Conservation (phyloP, 2,888 invertebrate genomes). For the Pecten maximus region DNA sequence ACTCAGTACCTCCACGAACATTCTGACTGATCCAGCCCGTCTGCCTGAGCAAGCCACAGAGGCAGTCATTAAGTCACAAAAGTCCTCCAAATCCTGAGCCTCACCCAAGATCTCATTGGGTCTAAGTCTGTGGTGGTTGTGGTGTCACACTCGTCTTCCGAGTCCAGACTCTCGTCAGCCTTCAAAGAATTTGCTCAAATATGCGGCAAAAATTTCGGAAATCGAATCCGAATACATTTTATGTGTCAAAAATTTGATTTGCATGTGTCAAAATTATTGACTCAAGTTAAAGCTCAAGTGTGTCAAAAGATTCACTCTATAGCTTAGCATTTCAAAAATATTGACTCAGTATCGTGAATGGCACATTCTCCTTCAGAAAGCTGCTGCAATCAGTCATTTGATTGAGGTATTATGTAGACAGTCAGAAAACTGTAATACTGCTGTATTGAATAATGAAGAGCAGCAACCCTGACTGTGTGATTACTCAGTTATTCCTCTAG, state of each 20-base stretch:
- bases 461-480: too few species aligned
- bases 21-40: conserved; percentile 93
- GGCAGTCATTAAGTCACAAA: conserved; percentile 85
- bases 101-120: not conserved
- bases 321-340: not conserved
- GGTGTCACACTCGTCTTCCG: not conserved
- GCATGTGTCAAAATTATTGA: not conserved
- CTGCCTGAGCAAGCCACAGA: conserved; percentile 94
- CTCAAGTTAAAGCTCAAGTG: not conserved
- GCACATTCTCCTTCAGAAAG: not conserved
- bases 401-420: not conserved
- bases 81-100: conserved; percentile 27
- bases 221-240: not conserved
- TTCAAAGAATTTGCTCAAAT: not conserved
- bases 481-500: not conserved
- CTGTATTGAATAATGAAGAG: not conserved
- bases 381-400: not conserved
- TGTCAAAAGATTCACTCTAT: not conserved
- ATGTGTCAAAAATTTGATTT: not conserved
- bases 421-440: not conserved
- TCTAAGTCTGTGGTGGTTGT: not conserved
- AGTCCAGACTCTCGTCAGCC: not conserved
- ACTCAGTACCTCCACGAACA: conserved; percentile 95
- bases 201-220: not conserved
- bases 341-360: not conserved